A percentile compares a stretch with the other conserved stretches of the same genome.
These are phyloP conservation scores for Antechinus stuartii DNA, from an alignment of 2,113 vertebrate species.

Conservation along the genomic window DNA sequence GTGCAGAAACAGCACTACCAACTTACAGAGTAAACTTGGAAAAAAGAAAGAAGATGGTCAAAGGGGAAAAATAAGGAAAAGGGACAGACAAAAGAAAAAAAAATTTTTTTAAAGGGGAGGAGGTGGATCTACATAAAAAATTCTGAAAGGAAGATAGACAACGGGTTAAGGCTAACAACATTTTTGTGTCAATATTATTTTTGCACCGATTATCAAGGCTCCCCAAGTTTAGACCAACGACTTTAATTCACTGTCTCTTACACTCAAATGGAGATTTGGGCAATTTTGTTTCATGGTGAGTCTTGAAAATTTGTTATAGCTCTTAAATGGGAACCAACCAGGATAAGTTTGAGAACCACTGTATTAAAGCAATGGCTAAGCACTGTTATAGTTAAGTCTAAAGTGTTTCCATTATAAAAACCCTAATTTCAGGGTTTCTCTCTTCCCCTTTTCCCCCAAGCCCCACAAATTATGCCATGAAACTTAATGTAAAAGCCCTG, in stretches of 20 bases:
- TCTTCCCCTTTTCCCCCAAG: slow-evolving; percentile 44
- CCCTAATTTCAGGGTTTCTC: slow-evolving; percentile 46
- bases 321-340: slow-evolving; percentile 50
- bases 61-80: slow-evolving; percentile 31
- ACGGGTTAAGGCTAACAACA: slow-evolving; percentile 46
- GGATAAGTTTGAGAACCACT: slow-evolving; percentile 49
- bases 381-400: slow-evolving; percentile 33
- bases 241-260: slow-evolving; percentile 61
- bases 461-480: slow-evolving; percentile 55
- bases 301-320: slow-evolving; percentile 62
- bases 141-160: slow-evolving; percentile 6
- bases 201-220: slow-evolving; percentile 49
- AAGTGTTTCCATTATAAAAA: slow-evolving; percentile 57
- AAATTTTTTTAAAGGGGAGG: slow-evolving; percentile 12
- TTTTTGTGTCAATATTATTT: slow-evolving; percentile 59
- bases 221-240: slow-evolving; percentile 32
- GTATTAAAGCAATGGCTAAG: slow-evolving; percentile 52
- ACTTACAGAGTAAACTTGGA: slow-evolving; percentile 58
- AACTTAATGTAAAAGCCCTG: slow-evolving; percentile 49
- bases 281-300: slow-evolving; percentile 54
- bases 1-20: slow-evolving; percentile 62
- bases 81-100: slow-evolving; percentile 2
- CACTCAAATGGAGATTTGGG: slow-evolving; percentile 39
- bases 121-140: not conserved
- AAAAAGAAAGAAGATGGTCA: slow-evolving; percentile 51